Percentiles rank a stretch among this genome's conserved stretches.
These are phyloP conservation scores for Polypedilum vanderplanki DNA, from an alignment of 1,140 invertebrate species.

Conservation along the genomic window DNA sequence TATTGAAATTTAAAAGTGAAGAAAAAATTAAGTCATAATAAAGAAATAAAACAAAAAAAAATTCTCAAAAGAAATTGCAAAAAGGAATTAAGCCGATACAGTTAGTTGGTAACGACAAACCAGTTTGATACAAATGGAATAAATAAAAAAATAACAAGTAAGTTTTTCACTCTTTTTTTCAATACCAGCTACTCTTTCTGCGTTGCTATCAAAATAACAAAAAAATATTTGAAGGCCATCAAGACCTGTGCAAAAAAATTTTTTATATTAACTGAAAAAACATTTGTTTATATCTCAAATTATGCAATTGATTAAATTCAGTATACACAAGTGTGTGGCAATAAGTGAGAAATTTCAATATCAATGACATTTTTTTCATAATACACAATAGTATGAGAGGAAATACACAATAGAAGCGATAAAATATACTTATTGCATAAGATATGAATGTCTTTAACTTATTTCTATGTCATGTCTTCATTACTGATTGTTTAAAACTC, in stretches of 20 bases:
- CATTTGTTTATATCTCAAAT: background rate
- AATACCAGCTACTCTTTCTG: background rate
- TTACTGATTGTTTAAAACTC: no score
- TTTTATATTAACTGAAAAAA: background rate
- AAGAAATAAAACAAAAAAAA: background rate
- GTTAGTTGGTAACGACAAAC: background rate
- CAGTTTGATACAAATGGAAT: background rate
- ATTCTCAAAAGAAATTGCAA: background rate
- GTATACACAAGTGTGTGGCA: background rate
- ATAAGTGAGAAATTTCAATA: slow-evolving; percentile 9
- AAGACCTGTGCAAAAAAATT: background rate
- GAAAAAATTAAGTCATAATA: background rate
- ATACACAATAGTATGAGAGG: background rate
- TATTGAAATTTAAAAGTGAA: background rate
- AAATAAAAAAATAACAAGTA: background rate
- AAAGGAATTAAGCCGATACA: slow-evolving; percentile 9
- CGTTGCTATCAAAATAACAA: background rate
- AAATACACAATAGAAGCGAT: slow-evolving; percentile 5
- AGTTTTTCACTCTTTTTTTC: background rate
- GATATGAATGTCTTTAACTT: background rate
- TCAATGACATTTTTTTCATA: background rate
- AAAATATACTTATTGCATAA: background rate
- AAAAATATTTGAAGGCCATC: slow-evolving; percentile 5
- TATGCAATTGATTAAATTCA: background rate
- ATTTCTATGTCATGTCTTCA: background rate